phyloP scores from a whole-genome alignment of 2,113 vertebrate species.

The Lipophrys pholis region DNA sequence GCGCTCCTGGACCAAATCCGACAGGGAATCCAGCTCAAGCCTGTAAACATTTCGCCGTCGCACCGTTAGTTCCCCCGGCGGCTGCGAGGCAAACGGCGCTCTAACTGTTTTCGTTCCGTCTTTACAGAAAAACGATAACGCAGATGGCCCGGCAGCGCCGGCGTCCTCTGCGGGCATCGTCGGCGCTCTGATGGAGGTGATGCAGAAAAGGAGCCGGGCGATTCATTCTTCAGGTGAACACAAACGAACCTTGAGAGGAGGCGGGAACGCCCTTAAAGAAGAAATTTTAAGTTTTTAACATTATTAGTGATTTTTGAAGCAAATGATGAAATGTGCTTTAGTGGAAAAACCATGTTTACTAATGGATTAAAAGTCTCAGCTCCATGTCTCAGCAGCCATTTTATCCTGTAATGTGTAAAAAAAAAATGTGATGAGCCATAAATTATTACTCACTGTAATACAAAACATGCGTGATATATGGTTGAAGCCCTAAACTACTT shows the following conservation, averaged over 20 bases:
- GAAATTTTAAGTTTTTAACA: no score
- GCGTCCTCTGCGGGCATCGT: constrained; percentile 93
- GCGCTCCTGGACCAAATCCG: constrained; percentile 97
- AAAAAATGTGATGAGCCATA: no score
- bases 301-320: no score
- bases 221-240: constrained; percentile 96
- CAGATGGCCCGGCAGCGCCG: constrained; percentile 83
- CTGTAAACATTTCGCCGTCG: constrained; percentile 80
- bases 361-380: no score
- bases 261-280: no score
- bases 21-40: constrained; percentile 94
- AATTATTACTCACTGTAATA: no score
- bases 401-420: no score
- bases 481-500: no score
- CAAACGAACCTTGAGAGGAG: background rate
- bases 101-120: background rate
- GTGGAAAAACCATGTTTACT: no score
- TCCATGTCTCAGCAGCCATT: no score
- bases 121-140: constrained; percentile 87
- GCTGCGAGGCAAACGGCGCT: background rate
- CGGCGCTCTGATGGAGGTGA: constrained; percentile 97
- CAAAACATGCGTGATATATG: no score
- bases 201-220: constrained; percentile 98
- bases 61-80: accelerated
- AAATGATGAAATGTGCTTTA: no score